Conservation (phyloP, 2,888 invertebrate genomes). For the Protonemura montana region DNA sequence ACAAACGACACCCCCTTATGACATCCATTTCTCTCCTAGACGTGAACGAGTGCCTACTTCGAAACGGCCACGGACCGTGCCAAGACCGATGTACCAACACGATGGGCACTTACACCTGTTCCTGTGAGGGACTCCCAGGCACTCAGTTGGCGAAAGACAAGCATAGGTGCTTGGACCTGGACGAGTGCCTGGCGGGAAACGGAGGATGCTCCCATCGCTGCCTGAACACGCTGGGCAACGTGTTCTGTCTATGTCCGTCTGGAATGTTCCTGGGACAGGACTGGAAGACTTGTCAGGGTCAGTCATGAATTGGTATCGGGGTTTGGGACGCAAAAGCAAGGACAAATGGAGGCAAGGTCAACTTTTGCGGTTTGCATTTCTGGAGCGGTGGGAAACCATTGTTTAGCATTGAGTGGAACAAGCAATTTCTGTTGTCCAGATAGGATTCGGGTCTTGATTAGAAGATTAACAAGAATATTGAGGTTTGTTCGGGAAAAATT, state of each 20-base stretch:
- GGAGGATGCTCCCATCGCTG: slow-evolving; percentile 62
- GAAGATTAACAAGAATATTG: too few relatives aligned
- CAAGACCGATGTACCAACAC: slow-evolving; percentile 69
- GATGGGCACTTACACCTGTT: slow-evolving; percentile 66
- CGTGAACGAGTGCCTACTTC: slow-evolving; percentile 68
- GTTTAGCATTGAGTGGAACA: too few relatives aligned
- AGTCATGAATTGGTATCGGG: neutral
- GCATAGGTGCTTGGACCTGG: slow-evolving; percentile 56
- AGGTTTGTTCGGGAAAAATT: too few relatives aligned
- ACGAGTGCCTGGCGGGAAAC: slow-evolving; percentile 55
- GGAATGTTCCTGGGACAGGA: slow-evolving; percentile 47
- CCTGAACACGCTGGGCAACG: slow-evolving; percentile 60
- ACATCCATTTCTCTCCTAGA: too few relatives aligned
- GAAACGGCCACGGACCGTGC: slow-evolving; percentile 72
- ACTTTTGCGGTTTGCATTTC: too few relatives aligned
- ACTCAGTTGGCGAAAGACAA: slow-evolving; percentile 59
- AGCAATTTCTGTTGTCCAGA: too few relatives aligned
- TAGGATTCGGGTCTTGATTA: too few relatives aligned
- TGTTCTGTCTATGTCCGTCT: slow-evolving; percentile 49
- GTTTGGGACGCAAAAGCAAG: too few relatives aligned
- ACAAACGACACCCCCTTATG: neutral
- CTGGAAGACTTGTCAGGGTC: slow-evolving; percentile 50
- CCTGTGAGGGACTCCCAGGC: slow-evolving; percentile 66
- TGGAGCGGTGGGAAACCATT: too few relatives aligned
- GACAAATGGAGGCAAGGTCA: too few relatives aligned